Percentiles rank a stretch among this genome's conserved stretches.
These are phyloP conservation scores for Aphidius ervi DNA, from an alignment of 1,140 invertebrate genomes.

Conservation along the genomic window DNA sequence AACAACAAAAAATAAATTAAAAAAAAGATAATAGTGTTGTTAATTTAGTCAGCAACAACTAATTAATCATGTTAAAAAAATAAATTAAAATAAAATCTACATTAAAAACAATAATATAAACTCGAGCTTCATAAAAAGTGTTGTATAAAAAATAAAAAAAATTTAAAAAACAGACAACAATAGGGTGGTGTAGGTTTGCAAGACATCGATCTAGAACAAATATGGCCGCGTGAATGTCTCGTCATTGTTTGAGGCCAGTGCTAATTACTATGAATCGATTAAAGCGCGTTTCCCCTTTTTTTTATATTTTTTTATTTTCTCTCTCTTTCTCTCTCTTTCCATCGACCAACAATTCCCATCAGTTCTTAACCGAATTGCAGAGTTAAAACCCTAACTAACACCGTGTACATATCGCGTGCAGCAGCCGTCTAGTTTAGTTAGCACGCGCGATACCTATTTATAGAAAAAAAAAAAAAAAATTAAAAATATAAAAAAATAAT, in stretches of 20 bases:
- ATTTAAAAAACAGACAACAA: no score
- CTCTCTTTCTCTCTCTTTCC: no score
- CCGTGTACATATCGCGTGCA: constrained; percentile 2
- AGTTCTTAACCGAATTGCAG: no score
- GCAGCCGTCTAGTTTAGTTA: neutral
- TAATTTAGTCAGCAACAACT: no score
- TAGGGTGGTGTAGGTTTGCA: constrained; percentile 1
- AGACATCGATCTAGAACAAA: constrained; percentile 50
- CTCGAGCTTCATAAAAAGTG: no score
- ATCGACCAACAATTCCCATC: no score
- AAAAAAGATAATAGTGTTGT: no score
- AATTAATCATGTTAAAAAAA: no score
- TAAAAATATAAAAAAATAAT: neutral
- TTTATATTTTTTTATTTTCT: neutral
- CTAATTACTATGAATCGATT: constrained; percentile 50
- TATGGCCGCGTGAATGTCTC: constrained; percentile 34
- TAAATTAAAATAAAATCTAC: no score
- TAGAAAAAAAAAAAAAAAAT: constrained; percentile 5
- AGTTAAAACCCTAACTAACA: neutral
- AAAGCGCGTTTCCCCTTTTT: constrained; percentile 19
- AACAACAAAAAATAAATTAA: no score
- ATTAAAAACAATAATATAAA: no score
- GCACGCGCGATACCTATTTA: constrained; percentile 9
- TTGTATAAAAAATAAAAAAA: no score
- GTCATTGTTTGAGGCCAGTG: constrained; percentile 19